Conservation (phyloP, 2,888 invertebrate genomes). For the Nephrotoma appendiculata region DNA sequence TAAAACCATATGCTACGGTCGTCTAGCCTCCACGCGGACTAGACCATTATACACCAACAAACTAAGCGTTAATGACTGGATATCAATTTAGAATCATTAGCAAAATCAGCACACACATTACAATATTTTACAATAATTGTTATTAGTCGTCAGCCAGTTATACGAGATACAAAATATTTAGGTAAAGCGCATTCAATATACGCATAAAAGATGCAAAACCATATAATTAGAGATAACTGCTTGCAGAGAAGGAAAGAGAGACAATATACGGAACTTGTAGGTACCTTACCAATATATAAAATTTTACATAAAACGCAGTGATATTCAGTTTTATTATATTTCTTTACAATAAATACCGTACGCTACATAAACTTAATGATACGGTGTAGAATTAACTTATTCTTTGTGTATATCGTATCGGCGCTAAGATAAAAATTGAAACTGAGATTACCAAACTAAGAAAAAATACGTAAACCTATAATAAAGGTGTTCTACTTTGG, state of each 20-base stretch:
- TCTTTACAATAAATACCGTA: not conserved
- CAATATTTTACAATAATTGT: not conserved
- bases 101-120: not conserved
- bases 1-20: not conserved
- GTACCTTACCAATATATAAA: not conserved
- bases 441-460: too few species aligned
- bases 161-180: not conserved
- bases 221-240: not conserved
- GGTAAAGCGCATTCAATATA: not conserved
- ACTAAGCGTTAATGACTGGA: too few species aligned
- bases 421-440: not conserved
- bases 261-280: not conserved
- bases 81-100: not conserved
- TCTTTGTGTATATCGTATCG: not conserved
- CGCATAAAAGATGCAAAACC: not conserved
- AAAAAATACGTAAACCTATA: too few species aligned
- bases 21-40: too few species aligned
- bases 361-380: not conserved
- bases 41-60: too few species aligned
- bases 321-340: not conserved
- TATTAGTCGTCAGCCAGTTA: not conserved
- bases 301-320: not conserved
- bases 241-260: not conserved
- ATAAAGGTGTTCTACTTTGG: too few species aligned
- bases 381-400: not conserved